Conservation (phyloP, 1,140 invertebrate genomes). For the Drosophila lacteicornis region DNA sequence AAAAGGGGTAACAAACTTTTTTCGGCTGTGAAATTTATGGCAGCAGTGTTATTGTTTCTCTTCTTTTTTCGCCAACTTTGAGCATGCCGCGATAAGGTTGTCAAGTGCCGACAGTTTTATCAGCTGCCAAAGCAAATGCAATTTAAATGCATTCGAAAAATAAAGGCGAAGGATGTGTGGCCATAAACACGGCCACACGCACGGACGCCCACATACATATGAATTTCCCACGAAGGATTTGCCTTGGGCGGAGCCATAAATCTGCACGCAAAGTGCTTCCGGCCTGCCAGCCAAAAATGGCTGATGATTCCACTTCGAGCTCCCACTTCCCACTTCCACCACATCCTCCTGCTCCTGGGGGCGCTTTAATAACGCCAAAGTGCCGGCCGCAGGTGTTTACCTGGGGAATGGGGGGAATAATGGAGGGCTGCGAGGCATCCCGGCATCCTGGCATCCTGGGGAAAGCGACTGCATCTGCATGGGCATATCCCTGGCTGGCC, state of each 20-base stretch:
- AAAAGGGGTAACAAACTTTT: not conserved
- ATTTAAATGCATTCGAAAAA: slow-evolving; percentile 56
- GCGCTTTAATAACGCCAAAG: slow-evolving; percentile 69
- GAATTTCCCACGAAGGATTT: slow-evolving; percentile 31
- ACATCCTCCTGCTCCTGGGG: slow-evolving; percentile 22
- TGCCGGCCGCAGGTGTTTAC: slow-evolving; percentile 63
- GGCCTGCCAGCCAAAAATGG: slow-evolving; percentile 60
- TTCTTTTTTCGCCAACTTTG: slow-evolving; percentile 9
- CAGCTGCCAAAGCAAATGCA: slow-evolving; percentile 54
- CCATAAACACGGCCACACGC: slow-evolving; percentile 29
- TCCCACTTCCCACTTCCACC: not conserved
- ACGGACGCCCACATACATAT: not conserved
- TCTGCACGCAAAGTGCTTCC: slow-evolving; percentile 74
- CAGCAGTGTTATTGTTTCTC: not conserved
- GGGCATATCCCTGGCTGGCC: slow-evolving; percentile 16
- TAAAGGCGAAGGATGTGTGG: slow-evolving; percentile 31
- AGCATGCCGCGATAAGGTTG: slow-evolving; percentile 28
- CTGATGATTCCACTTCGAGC: slow-evolving; percentile 40
- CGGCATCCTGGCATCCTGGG: not conserved
- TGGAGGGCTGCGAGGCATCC: slow-evolving; percentile 1
- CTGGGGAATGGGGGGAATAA: slow-evolving; percentile 7
- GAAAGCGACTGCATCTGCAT: slow-evolving; percentile 8
- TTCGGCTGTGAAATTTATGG: not conserved
- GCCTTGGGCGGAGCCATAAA: slow-evolving; percentile 62
- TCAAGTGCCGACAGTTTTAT: slow-evolving; percentile 71